Evolutionary conservation across 2,113 vertebrate genomes (phyloP).

Genomic region (rabbit (Oryctolagus cuniculus)): mOryCun1.1 NC_091452.1:15114001-15114500

Average conservation of each 20-base stretch:
- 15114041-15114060: not conserved
- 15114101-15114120: not conserved
- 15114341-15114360: not conserved
- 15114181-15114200: conserved; percentile 28
- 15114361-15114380: not conserved
- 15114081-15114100: not conserved
- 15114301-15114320: not conserved
- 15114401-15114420: not conserved
- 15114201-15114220: not conserved
- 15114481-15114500: not conserved
- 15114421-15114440: conserved; percentile 22
- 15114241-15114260: conserved; percentile 13
- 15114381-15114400: conserved; percentile 14
- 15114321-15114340: not conserved
- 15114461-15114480: not conserved
- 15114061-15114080: not conserved
- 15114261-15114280: not conserved
- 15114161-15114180: conserved; percentile 33
- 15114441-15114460: not conserved
- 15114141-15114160: conserved; percentile 15
- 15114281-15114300: not conserved
- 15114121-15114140: not conserved
- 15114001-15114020: not conserved
- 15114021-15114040: not conserved
- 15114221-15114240: not conserved